phyloP scores from a whole-genome alignment of 2,113 vertebrate species.

The Amblyornis subalaris region DNA sequence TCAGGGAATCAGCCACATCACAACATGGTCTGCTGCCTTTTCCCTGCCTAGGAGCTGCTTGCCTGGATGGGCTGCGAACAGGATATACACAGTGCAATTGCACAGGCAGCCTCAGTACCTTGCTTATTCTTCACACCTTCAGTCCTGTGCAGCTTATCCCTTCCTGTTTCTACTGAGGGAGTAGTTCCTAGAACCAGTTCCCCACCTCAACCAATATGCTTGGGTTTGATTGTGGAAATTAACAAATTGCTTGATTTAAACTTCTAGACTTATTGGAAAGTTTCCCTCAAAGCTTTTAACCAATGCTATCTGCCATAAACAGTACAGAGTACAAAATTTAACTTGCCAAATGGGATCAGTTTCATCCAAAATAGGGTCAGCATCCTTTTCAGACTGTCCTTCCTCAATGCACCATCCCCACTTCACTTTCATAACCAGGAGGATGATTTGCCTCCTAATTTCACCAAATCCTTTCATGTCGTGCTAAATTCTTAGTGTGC shows the following conservation, averaged over 20 bases:
- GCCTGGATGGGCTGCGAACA: not conserved
- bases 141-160: not conserved
- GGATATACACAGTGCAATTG: fast-evolving
- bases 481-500: not conserved
- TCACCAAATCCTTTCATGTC: not conserved
- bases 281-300: not conserved
- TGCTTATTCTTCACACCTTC: not conserved
- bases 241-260: not conserved
- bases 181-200: not conserved
- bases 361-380: not conserved
- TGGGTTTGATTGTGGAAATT: not conserved
- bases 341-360: not conserved
- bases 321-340: not conserved
- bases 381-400: not conserved
- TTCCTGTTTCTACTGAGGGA: not conserved
- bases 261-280: not conserved
- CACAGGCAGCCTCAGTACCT: not conserved
- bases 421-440: not conserved
- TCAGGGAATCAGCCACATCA: not conserved
- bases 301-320: not conserved
- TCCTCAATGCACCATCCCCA: not conserved
- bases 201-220: not conserved
- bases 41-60: not conserved
- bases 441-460: not conserved
- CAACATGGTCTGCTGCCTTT: fast-evolving